Conservation (phyloP, 2,113 vertebrate species). For the Motacilla tschutschensis region DNA sequence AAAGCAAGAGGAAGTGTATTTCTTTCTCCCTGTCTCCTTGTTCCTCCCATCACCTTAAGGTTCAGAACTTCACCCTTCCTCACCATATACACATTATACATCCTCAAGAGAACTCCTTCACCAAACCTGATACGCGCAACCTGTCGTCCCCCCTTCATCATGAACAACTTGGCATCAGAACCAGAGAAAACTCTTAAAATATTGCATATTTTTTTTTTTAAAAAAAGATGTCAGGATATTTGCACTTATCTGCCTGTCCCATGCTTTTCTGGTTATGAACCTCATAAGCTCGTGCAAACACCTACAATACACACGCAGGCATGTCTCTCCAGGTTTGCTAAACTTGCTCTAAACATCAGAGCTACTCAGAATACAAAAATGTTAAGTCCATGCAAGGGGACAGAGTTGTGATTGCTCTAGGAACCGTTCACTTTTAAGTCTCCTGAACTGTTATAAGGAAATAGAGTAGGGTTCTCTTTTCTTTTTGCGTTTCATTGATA, state of each 20-base stretch:
- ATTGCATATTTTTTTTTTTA: constrained; percentile 41
- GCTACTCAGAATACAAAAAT: constrained; percentile 67
- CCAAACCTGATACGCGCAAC: background rate
- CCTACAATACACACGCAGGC: constrained; percentile 29
- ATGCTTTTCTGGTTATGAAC: constrained; percentile 35
- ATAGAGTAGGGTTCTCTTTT: constrained; percentile 45
- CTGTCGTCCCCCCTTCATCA: background rate
- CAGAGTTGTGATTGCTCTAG: constrained; percentile 58
- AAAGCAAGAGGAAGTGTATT: background rate
- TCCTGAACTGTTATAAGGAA: constrained; percentile 60
- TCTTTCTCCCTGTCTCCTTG: background rate
- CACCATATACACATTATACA: background rate
- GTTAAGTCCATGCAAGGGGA: constrained; percentile 57
- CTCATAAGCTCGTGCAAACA: constrained; percentile 49
- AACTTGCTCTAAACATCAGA: constrained; percentile 52
- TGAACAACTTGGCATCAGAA: constrained; percentile 35
- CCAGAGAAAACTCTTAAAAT: constrained; percentile 56
- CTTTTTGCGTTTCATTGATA: constrained; percentile 70
- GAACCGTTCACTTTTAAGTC: constrained; percentile 42
- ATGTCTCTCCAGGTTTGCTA: constrained; percentile 40
- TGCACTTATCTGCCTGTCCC: constrained; percentile 58
- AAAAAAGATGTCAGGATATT: constrained; percentile 36
- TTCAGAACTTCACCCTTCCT: background rate
- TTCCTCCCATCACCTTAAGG: background rate
- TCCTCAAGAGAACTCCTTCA: constrained; percentile 25